phyloP scores from a whole-genome alignment of 2,113 vertebrate genomes.

The Otus sunia region DNA sequence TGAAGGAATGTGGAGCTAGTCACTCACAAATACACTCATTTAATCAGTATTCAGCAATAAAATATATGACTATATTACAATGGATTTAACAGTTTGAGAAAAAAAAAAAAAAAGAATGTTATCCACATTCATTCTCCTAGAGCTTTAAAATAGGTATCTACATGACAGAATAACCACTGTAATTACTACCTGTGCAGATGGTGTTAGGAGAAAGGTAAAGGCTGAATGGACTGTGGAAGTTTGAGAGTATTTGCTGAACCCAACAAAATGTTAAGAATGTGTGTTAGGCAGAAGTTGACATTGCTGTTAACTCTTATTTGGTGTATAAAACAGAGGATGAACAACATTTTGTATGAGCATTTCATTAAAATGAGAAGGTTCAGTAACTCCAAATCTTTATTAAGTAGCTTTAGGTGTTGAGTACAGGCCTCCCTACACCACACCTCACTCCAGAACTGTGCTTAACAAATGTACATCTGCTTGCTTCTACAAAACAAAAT shows the following conservation, averaged over 20 bases:
- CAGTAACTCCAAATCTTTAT: background rate
- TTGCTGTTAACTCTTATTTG: background rate
- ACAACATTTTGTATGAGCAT: background rate
- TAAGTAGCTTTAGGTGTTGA: background rate
- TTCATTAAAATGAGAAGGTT: background rate
- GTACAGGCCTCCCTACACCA: background rate
- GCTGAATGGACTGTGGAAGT: background rate
- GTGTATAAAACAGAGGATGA: background rate
- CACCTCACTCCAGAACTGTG: background rate
- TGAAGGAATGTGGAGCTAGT: background rate
- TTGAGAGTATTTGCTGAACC: background rate
- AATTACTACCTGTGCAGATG: background rate
- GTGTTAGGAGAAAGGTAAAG: background rate
- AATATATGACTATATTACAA: background rate
- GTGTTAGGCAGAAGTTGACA: background rate
- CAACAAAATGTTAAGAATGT: background rate
- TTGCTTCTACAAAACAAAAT: background rate
- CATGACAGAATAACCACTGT: background rate
- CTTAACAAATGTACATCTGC: background rate
- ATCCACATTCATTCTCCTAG: background rate
- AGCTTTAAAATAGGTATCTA: background rate
- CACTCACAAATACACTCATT: background rate
- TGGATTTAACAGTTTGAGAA: background rate
- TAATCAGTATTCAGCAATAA: background rate
- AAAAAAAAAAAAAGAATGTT: background rate